Percentiles rank a stretch among this genome's conserved stretches.
phyloP scores from a whole-genome alignment of 2,113 vertebrate species.

The Hypomesus transpacificus region DNA sequence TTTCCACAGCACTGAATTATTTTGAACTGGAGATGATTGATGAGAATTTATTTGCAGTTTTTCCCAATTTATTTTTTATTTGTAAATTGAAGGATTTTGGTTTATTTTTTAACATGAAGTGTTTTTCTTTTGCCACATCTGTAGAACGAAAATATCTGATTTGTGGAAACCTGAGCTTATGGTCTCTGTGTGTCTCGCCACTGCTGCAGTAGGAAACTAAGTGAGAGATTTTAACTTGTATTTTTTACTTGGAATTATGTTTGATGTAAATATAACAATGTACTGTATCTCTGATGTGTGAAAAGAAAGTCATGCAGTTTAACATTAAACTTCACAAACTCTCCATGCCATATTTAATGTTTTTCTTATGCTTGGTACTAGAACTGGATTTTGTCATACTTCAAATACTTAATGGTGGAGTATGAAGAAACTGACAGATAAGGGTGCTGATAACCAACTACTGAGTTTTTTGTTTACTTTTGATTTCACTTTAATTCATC shows the following conservation, averaged over 20 bases:
- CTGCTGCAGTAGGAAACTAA: conserved; percentile 40
- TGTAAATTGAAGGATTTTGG: conserved; percentile 49
- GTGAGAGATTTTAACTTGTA: conserved; percentile 47
- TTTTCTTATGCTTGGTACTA: background rate
- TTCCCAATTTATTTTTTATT: conserved; percentile 52
- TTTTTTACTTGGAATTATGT: conserved; percentile 54
- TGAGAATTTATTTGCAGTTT: conserved; percentile 46
- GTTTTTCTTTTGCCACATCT: conserved; percentile 49
- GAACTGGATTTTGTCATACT: background rate
- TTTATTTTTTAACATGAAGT: conserved; percentile 52
- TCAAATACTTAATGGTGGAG: background rate
- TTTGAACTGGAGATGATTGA: conserved; percentile 37
- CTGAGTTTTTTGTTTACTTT: too few relatives aligned
- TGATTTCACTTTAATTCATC: background rate
- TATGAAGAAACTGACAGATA: background rate
- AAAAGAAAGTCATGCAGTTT: conserved; percentile 61
- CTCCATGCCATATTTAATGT: conserved; percentile 15
- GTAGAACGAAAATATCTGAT: conserved; percentile 46
- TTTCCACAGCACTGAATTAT: conserved; percentile 41
- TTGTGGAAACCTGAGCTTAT: conserved; percentile 35
- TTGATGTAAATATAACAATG: conserved; percentile 68
- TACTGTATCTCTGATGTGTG: conserved; percentile 68
- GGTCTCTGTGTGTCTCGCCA: conserved; percentile 41
- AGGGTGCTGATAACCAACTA: too few relatives aligned
- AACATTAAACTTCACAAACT: conserved; percentile 75